Evolutionary conservation across 1,140 invertebrate genomes (phyloP), one percentile per base, ranked within the genome.

Genomic region (Bombus consobrinus): DNA sequence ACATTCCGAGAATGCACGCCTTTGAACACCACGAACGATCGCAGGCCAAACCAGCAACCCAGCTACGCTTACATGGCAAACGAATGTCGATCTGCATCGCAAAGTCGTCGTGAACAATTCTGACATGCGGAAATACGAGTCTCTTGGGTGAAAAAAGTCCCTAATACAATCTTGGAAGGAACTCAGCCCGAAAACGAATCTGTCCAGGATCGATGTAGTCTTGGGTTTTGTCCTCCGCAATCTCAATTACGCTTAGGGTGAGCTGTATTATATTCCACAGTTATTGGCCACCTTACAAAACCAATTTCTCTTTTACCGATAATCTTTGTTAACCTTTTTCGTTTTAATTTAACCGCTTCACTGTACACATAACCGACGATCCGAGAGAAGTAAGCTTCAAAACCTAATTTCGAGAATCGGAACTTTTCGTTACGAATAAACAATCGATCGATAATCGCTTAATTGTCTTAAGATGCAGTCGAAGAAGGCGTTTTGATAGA

Each of bases 1-100:
- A 96, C 96, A 1, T 97, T 97, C 91, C 95, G 95, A 68, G 78
- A 90, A 39, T 92, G 89, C 72, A 39, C 69, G 9, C 85, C 83
- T 72, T 81, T 75, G 75, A 91, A 32, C 77, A 73, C 75, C 68
- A 59, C 64, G 74, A 87, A 74, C 79, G 86, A 37, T 82, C 79
- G 53, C 68, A 80, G 73, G 66, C 57, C 6, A 18, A 88, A 43
- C 28, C 79, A 82, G 47, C 76, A 39, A 13, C 66, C 68, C 71
- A 87, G 82, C 71, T 83, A 88, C 73, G 71, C 69, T 34, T 79
- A 47, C 37, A 86, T 75, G n/a, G 53, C 76, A n/a, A 91, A 79
- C 43, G 85, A 77, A 41, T 91, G 81, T 64, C 84, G 39, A 0
- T 85, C 77, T 3, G 78, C 75, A 15, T 22, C 87, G 37, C 88